Conservation (phyloP, 2,888 invertebrate genomes). For the Malthinus flaveolus region DNA sequence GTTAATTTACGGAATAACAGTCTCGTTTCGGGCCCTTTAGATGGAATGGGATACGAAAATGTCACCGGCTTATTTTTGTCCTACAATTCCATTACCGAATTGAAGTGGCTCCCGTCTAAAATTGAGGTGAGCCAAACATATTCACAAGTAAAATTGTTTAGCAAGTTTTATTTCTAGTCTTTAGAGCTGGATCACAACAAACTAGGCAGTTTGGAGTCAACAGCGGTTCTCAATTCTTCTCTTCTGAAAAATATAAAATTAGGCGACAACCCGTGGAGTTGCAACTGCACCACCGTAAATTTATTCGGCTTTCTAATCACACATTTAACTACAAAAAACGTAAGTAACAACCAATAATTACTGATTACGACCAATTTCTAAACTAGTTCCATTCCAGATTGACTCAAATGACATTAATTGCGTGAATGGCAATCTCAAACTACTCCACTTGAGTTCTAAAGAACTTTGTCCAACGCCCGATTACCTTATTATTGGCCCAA, state of each 20-base stretch:
- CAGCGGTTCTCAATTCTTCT: conserved; percentile 51
- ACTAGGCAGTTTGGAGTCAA: conserved; percentile 55
- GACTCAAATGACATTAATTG: too few species aligned
- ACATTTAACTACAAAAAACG: neutral
- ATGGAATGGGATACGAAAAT: conserved; percentile 52
- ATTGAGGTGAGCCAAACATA: conserved; percentile 49
- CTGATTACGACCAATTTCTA: too few species aligned
- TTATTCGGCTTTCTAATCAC: neutral
- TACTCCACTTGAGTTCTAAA: too few species aligned
- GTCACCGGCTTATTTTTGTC: conserved; percentile 58
- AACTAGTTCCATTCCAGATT: too few species aligned
- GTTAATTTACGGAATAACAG: conserved; percentile 39
- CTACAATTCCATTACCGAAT: conserved; percentile 55
- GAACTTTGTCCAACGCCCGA: too few species aligned
- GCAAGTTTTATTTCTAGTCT: conserved; percentile 32
- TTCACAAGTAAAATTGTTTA: conserved; percentile 34
- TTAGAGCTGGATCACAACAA: conserved; percentile 63
- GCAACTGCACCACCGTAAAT: neutral
- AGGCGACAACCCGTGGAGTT: conserved; percentile 4
- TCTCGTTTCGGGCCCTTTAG: conserved; percentile 14
- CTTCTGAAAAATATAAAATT: conserved; percentile 38
- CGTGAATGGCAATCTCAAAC: too few species aligned
- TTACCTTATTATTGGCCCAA: too few species aligned
- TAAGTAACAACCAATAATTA: neutral
- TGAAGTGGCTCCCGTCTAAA: conserved; percentile 53